These are phyloP conservation scores for Alexandromys fortis DNA, from an alignment of 2,113 vertebrate species.

Conservation along the genomic window DNA sequence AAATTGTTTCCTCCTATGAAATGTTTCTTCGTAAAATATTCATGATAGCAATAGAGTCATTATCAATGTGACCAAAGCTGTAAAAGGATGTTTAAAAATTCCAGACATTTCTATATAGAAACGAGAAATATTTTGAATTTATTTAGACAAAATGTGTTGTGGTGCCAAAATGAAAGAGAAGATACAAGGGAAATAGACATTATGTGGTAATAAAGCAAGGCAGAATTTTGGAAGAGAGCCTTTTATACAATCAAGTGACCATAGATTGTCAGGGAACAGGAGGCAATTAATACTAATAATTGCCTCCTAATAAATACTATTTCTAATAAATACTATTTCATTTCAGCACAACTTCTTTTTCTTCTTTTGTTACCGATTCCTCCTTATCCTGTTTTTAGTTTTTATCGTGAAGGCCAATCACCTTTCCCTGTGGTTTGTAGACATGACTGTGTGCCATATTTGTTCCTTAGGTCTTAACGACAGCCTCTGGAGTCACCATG, in stretches of 20 bases:
- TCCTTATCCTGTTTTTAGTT: not conserved
- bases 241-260: not conserved
- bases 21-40: constrained; percentile 18
- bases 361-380: not conserved
- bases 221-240: not conserved
- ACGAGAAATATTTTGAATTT: not conserved
- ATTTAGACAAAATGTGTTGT: constrained; percentile 3
- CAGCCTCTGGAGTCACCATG: not conserved
- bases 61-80: constrained; percentile 1
- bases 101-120: not conserved
- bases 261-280: not conserved
- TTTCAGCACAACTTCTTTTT: not conserved
- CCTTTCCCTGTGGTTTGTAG: not conserved
- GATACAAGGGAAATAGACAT: not conserved
- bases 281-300: not conserved
- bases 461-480: not conserved
- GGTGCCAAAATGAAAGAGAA: not conserved
- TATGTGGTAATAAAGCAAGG: not conserved
- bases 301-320: too few relatives aligned
- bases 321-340: not conserved
- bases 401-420: not conserved
- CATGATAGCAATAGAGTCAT: not conserved
- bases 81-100: constrained; percentile 21
- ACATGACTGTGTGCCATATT: not conserved
- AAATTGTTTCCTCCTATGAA: not conserved